Percentiles rank a stretch among this genome's conserved stretches.
Evolutionary conservation across 2,113 vertebrate genomes (phyloP).

Genomic region (Numenius arquata): DNA sequence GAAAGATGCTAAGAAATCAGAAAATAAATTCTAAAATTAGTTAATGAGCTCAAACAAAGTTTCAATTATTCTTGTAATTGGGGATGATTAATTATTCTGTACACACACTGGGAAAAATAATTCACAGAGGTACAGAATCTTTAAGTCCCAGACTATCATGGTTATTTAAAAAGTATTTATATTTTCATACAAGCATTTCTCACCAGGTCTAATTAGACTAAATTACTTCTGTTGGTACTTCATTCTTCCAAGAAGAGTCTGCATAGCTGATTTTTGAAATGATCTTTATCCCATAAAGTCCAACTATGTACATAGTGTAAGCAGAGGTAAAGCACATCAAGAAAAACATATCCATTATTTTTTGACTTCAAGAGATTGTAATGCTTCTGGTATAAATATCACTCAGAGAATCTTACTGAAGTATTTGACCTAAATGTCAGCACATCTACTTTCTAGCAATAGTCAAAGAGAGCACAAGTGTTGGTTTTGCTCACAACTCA

Average conservation of each 20-base stretch:
- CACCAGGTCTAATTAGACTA: conserved; percentile 6
- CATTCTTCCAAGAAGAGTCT: neutral
- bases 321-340: neutral
- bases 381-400: neutral
- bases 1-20: neutral
- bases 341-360: neutral
- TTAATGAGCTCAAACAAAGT: neutral
- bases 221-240: conserved; percentile 5
- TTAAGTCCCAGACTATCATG: neutral
- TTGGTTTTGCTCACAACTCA: neutral
- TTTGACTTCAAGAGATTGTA: neutral
- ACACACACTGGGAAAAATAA: neutral
- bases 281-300: neutral
- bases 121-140: neutral
- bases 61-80: neutral
- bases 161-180: conserved; percentile 10
- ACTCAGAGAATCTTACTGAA: neutral
- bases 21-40: neutral
- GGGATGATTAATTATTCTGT: conserved; percentile 29
- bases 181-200: conserved; percentile 10
- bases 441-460: neutral
- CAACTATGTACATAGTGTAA: neutral
- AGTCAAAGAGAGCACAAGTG: neutral
- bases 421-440: neutral
- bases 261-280: neutral